Conservation (phyloP, 2,113 vertebrate genomes). For the Neolamprologus longior region DNA sequence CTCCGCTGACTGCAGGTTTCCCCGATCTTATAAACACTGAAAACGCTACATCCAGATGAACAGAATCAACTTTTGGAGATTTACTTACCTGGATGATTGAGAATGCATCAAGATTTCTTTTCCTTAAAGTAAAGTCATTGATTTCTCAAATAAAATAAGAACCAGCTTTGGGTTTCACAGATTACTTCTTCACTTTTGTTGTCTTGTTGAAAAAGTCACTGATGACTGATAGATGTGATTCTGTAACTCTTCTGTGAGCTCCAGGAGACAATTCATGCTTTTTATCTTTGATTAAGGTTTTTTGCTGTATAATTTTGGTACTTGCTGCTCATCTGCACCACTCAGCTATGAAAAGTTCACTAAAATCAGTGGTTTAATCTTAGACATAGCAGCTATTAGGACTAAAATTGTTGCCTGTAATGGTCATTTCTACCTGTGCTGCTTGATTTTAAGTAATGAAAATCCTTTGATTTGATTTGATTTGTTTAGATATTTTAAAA, state of each 20-base stretch:
- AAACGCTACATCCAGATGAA: background rate
- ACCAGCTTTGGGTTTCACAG: background rate
- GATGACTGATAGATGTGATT: constrained; percentile 17
- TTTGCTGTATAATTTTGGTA: constrained; percentile 36
- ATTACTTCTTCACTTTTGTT: background rate
- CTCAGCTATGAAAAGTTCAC: constrained; percentile 33
- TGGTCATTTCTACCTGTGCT: constrained; percentile 32
- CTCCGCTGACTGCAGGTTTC: background rate
- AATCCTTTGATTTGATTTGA: constrained; percentile 6
- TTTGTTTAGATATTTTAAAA: constrained; percentile 21
- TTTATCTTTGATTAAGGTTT: constrained; percentile 41
- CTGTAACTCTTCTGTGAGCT: background rate
- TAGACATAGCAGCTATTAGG: constrained; percentile 40
- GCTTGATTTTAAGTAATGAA: constrained; percentile 29
- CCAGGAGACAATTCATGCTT: background rate
- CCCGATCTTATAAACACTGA: background rate
- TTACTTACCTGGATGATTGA: background rate
- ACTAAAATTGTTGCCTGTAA: constrained; percentile 37
- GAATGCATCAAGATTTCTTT: background rate
- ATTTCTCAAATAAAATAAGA: background rate
- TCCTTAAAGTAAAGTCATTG: background rate
- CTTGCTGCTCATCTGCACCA: constrained; percentile 24
- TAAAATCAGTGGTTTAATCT: constrained; percentile 50
- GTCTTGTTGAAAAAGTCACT: background rate
- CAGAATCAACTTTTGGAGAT: background rate